Evolutionary conservation across 2,113 vertebrate genomes (phyloP), one percentile per base, ranked within the genome.

Genomic region (Sitta europaea): DNA sequence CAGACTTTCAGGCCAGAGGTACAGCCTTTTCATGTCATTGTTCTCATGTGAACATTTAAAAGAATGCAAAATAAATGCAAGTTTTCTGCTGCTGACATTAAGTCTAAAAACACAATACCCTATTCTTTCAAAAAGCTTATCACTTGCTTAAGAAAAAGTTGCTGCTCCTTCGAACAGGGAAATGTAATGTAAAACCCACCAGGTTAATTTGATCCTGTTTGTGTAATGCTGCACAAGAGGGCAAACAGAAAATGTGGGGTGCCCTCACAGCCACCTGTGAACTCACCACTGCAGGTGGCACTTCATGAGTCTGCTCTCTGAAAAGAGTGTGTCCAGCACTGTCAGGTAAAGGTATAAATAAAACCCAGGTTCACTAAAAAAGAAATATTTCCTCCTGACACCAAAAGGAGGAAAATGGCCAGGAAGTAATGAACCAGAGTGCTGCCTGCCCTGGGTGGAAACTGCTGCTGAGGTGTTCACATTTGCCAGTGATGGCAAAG

Each of bases 41-140:
- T 70, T 74, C 86, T 42, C 47, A 59, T 6, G 24, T 28, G 25
- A 86, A 71, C 40, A 14, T 78, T 40, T 81, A 86, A 86, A 92
- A 77, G 66, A 88, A 84, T 35, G 59, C 79, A 63, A 94, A 83
- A 31, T 79, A 86, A 94, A 86, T 25, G 24, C 68, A 75, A 43
- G 57, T 68, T 92, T 95, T 78, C 84, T 78, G 40, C 72, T 53
- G 70, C 81, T 53, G 68, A 77, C 65, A 72, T 63, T 19, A 83
- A 58, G 82, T 35, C 75, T 86, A 86, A 95, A 96, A 94, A 92
- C 40, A 80, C 57, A 86, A 73, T 29, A 47, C 14, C 35, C 51
- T 71, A 6, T 80, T 89, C 59, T 94, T 47, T 83, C 63, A 54
- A 62, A 90, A 73, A 33, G 19, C 51, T 77, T 70, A 94, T 71